Evolutionary conservation across 1,140 invertebrate genomes (phyloP).

Genomic region (Limonius californicus): DNA sequence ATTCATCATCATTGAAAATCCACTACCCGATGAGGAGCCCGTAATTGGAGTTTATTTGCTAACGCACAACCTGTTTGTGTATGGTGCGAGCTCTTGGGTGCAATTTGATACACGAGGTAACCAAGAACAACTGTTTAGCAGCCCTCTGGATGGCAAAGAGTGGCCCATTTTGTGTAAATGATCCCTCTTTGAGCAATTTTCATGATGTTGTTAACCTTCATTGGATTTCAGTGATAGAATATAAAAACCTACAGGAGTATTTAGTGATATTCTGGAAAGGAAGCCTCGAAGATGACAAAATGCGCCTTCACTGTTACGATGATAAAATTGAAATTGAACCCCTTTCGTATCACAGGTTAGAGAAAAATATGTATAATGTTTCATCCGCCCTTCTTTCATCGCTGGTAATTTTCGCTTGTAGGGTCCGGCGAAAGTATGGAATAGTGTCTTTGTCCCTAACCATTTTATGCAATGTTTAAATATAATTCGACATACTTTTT

Average conservation of each 20-base stretch:
- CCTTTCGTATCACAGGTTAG: conserved; percentile 68
- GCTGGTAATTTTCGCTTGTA: too few species aligned
- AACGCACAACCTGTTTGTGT: conserved; percentile 72
- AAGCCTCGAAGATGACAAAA: conserved; percentile 66
- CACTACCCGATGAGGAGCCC: conserved; percentile 60
- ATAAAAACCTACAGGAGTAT: conserved; percentile 66
- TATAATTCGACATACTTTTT: too few species aligned
- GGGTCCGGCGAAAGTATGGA: too few species aligned
- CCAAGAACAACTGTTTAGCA: conserved; percentile 55
- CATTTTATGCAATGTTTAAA: too few species aligned
- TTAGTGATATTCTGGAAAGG: conserved; percentile 75
- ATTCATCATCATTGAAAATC: conserved; percentile 79
- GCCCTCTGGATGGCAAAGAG: conserved; percentile 55
- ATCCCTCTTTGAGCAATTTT: background rate
- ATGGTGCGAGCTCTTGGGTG: conserved; percentile 61
- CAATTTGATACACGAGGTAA: conserved; percentile 75
- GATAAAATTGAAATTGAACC: conserved; percentile 57
- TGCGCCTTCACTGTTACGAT: conserved; percentile 62
- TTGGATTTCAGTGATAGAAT: conserved; percentile 65
- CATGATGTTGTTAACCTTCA: background rate
- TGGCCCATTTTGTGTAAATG: conserved; percentile 70
- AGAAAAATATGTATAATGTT: too few species aligned
- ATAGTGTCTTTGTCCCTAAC: too few species aligned
- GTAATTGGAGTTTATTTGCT: conserved; percentile 67
- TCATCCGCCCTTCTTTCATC: too few species aligned